These are phyloP conservation scores for Oikopleura dioica DNA, from an alignment of 23 tunicate genomes.

Conservation along the genomic window DNA sequence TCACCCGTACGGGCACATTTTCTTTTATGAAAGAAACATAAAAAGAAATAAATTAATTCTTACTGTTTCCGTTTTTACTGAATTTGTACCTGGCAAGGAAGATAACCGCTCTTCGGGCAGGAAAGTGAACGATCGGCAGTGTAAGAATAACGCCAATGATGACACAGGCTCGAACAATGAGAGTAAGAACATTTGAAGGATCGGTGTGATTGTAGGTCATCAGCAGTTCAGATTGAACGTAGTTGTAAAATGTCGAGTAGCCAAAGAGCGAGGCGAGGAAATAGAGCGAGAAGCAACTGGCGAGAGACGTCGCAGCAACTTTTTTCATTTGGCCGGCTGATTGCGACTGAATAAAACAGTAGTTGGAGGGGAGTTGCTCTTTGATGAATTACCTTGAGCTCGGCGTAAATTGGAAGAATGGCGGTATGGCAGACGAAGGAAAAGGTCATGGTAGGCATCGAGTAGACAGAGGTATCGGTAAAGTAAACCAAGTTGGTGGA, in stretches of 20 bases:
- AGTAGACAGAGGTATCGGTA: slow-evolving; percentile 19
- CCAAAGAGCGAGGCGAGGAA: slow-evolving; percentile 85
- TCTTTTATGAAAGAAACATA: background rate
- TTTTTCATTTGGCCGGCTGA: slow-evolving; percentile 5
- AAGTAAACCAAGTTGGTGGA: background rate
- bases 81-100: background rate
- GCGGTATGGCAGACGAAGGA: slow-evolving; percentile 98
- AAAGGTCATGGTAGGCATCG: slow-evolving; percentile 97
- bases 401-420: slow-evolving; percentile 88
- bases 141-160: slow-evolving; percentile 78
- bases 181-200: slow-evolving; percentile 39
- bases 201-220: slow-evolving; percentile 85
- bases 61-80: background rate
- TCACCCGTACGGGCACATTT: too few species aligned
- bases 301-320: slow-evolving; percentile 33
- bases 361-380: too few species aligned
- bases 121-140: slow-evolving; percentile 83
- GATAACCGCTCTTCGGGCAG: slow-evolving; percentile 16
- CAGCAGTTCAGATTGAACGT: slow-evolving; percentile 86
- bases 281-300: slow-evolving; percentile 49
- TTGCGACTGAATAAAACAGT: too few species aligned
- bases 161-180: slow-evolving; percentile 70
- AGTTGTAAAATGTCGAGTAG: slow-evolving; percentile 83
- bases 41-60: background rate
- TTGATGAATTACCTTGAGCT: too few species aligned